These are phyloP conservation scores for Pterostichus madidus DNA, from an alignment of 2,888 invertebrate species.

Conservation along the genomic window DNA sequence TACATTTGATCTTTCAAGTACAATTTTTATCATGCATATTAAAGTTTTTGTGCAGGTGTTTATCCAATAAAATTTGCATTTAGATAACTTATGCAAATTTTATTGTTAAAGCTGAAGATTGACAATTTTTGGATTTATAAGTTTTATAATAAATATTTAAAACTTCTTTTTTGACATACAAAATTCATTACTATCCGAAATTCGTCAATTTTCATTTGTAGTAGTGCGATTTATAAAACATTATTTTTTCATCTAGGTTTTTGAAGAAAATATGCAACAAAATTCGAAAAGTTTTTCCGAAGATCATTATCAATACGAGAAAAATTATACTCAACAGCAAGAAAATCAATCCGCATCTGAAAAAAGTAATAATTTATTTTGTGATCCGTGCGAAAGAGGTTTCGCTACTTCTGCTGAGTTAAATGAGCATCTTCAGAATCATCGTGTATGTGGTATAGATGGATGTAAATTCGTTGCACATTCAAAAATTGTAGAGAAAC, in stretches of 20 bases:
- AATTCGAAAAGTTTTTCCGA: conserved; percentile 24
- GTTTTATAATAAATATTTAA: conserved; percentile 1
- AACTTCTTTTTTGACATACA: neutral
- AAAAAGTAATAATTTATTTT: conserved; percentile 78
- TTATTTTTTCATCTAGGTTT: conserved; percentile 50
- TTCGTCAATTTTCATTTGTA: conserved; percentile 15
- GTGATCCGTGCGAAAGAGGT: conserved; percentile 90
- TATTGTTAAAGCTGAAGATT: neutral
- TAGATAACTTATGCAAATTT: conserved; percentile 18
- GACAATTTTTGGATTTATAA: conserved; percentile 1
- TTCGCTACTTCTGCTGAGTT: conserved; percentile 82
- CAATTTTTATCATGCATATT: conserved; percentile 14
- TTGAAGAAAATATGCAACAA: conserved; percentile 11
- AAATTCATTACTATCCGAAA: neutral
- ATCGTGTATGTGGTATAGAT: conserved; percentile 89
- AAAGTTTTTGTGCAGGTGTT: conserved; percentile 30
- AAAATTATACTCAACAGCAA: neutral
- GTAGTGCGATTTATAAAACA: conserved; percentile 38
- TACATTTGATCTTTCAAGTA: conserved; percentile 21
- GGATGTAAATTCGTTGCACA: conserved; percentile 90
- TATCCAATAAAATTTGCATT: conserved; percentile 31
- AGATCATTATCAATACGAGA: conserved; percentile 1
- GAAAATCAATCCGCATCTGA: conserved; percentile 10
- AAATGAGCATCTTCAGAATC: conserved; percentile 85
- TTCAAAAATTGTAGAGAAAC: conserved; percentile 88